Conservation (phyloP, 1,140 invertebrate genomes). For the Rhagoletis zephyria region DNA sequence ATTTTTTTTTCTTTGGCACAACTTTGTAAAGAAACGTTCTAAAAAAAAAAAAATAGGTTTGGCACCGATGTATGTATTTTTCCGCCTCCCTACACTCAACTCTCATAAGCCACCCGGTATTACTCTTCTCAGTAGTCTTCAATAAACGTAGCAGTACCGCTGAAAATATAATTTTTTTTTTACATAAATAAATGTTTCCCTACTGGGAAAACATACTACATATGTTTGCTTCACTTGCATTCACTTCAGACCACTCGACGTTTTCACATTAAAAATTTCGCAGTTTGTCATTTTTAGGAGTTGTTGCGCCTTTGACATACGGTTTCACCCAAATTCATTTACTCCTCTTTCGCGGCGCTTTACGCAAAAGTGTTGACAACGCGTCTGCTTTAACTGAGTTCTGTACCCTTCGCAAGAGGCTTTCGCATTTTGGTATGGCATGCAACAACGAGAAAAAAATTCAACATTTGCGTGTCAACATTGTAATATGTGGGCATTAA, state of each 20-base stretch:
- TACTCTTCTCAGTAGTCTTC: too few species aligned
- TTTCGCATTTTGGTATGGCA: background rate
- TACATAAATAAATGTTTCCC: too few species aligned
- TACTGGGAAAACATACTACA: too few species aligned
- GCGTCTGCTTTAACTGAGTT: background rate
- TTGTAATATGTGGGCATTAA: background rate
- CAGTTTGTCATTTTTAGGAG: background rate
- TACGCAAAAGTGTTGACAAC: background rate
- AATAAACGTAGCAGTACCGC: too few species aligned
- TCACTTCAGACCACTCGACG: background rate
- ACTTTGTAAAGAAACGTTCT: too few species aligned
- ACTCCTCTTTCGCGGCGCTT: background rate
- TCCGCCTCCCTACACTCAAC: too few species aligned
- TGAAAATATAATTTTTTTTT: too few species aligned
- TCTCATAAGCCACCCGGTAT: too few species aligned
- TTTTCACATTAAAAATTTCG: constrained; percentile 1
- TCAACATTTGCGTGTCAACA: background rate
- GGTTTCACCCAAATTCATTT: background rate
- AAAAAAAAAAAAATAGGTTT: too few species aligned
- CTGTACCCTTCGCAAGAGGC: background rate
- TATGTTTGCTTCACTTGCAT: background rate
- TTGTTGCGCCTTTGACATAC: constrained; percentile 13
- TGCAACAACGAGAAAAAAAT: background rate
- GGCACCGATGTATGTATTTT: too few species aligned
- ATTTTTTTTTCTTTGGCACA: too few species aligned